phyloP scores from a whole-genome alignment of 2,888 invertebrate genomes.

The Notodonta dromedarius region DNA sequence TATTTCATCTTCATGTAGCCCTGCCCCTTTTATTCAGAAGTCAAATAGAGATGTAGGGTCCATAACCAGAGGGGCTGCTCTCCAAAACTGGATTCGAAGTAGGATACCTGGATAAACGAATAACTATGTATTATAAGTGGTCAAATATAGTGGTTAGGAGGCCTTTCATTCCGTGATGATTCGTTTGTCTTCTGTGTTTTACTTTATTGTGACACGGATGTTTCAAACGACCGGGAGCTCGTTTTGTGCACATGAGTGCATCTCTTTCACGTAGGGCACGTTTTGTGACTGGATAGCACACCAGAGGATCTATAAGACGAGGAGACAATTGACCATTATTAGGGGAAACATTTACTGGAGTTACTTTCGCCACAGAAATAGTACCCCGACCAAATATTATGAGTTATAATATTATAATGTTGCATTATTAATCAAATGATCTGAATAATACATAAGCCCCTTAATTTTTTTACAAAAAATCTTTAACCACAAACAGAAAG shows the following conservation, averaged over 20 bases:
- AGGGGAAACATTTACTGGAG: neutral
- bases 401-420: no score
- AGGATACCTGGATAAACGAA: no score
- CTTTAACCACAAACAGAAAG: no score
- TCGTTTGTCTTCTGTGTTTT: neutral
- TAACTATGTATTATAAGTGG: no score
- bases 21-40: no score
- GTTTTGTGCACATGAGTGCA: conserved; percentile 6
- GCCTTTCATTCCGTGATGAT: neutral
- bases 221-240: neutral
- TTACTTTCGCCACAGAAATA: neutral
- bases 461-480: no score
- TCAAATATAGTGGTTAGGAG: neutral
- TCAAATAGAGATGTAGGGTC: no score
- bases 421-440: no score
- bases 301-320: neutral
- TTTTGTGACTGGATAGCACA: neutral
- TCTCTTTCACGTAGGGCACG: conserved; percentile 2
- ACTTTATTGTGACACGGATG: neutral
- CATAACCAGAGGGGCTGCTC: no score
- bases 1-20: no score
- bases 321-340: neutral
- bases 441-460: no score
- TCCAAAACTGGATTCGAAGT: no score
- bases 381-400: neutral